phyloP scores from a whole-genome alignment of 2,888 invertebrate species.

The Steromphala cineraria region DNA sequence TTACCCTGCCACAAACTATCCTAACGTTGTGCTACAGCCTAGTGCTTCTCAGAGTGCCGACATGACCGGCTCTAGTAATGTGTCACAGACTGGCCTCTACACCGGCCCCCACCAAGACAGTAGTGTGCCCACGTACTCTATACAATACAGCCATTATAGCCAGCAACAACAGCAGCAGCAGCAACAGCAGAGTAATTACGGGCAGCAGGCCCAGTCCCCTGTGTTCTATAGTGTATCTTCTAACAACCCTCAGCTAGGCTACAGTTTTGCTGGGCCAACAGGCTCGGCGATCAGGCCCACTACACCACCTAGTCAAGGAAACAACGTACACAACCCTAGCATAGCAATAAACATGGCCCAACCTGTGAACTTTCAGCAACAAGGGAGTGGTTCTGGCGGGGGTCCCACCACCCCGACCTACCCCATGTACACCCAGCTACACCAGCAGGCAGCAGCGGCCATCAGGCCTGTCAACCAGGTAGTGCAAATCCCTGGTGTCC shows the following conservation, averaged over 20 bases:
- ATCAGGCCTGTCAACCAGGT: conserved; percentile 48
- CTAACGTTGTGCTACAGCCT: conserved; percentile 21
- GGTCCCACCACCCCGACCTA: conserved; percentile 44
- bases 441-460: conserved; percentile 17
- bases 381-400: background rate
- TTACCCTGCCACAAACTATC: conserved; percentile 23
- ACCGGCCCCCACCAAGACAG: conserved; percentile 32
- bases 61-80: conserved; percentile 1
- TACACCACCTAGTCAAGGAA: conserved; percentile 50
- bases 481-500: conserved; percentile 51
- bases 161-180: conserved; percentile 18
- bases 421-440: conserved; percentile 43
- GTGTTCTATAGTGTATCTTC: conserved; percentile 42
- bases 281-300: conserved; percentile 46
- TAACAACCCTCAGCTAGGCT: conserved; percentile 37
- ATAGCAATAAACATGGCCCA: conserved; percentile 39
- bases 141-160: conserved; percentile 35
- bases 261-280: conserved; percentile 30
- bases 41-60: conserved; percentile 24
- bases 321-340: conserved; percentile 38
- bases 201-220: conserved; percentile 34
- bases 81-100: conserved; percentile 36
- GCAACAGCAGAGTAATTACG: conserved; percentile 27
- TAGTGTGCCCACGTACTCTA: conserved; percentile 37
- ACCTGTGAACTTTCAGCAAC: conserved; percentile 28